Base-by-base conservation (phyloP, 2,797 vertebrate genomes). In the Lates japonicus region DNA sequence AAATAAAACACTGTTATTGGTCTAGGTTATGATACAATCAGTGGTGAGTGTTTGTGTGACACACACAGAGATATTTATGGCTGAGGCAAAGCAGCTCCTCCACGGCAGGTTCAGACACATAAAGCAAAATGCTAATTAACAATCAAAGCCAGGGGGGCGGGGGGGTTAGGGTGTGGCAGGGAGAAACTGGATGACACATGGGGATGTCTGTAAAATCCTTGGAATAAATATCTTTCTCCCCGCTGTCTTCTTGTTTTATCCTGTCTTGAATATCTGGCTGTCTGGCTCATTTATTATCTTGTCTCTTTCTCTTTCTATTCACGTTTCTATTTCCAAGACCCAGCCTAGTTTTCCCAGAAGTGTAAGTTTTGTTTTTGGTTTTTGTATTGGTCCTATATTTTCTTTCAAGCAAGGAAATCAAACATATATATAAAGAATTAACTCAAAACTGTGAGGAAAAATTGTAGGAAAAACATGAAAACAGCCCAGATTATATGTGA, bases 91-190 rank as follows among this genome's bases (percentile, higher is more conserved):
- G 25, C 52, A 63, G 41, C 66, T 76, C 48, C 35, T 52, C 61
- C 1, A 7, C 16, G 41, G 58, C 88, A 88, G n/a, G 84, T 83
- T 76, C 58, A 84, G 80, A 85, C 84, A 83, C 49, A 75, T 78
- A 60, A 51, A 77, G 16, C 6, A 2, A 76, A 63, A 81, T 17
- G 55, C 35, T 75, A 70, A 81, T 71, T 78, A 76, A 61, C n/a
- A 83, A 62, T 57, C 51, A 61, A 59, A 48, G 29, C 10, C 29
- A 44, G 49, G 11, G 20, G 51, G 57, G 37, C 13, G 8, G 46
- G 51, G 44, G 35, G 62, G 44, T 67, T 22, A 68, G 66, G 78
- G 84, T 74, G 81, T 81, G 87, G 69, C 57, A 59, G 60, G 20
- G 22, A 75, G 16, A 72, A 37, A 79, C 58, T 70, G 82, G 69